Conservation (phyloP, 2,888 invertebrate species). For the Ophonus ardosiacus region DNA sequence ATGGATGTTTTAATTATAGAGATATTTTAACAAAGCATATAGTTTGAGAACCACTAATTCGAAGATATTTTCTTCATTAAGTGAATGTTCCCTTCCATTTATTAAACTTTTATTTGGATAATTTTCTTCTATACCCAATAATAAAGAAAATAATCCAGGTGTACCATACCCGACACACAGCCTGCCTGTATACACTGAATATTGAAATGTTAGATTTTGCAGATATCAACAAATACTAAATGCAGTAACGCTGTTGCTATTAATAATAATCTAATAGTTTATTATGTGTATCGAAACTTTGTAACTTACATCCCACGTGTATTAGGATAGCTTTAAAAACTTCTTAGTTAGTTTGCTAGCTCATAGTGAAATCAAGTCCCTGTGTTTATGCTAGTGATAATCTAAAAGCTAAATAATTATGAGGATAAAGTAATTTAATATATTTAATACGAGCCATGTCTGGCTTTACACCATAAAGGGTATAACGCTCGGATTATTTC, state of each 20-base stretch:
- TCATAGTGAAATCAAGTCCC: background rate
- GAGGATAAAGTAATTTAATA: conserved; percentile 41
- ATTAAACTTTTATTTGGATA: too few species aligned
- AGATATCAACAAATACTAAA: background rate
- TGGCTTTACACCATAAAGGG: conserved; percentile 22
- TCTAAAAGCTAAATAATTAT: background rate
- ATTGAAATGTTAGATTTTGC: too few species aligned
- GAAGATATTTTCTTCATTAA: too few species aligned
- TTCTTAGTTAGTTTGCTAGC: background rate
- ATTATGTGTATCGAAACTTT: background rate
- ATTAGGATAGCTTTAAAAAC: background rate
- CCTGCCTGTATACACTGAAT: too few species aligned
- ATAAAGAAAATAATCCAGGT: too few species aligned
- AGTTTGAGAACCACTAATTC: too few species aligned
- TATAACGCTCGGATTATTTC: conserved; percentile 40
- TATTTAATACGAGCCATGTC: conserved; percentile 40
- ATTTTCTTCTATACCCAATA: too few species aligned
- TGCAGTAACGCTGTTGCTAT: background rate
- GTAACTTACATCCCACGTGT: background rate
- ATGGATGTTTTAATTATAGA: too few species aligned
- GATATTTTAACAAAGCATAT: too few species aligned
- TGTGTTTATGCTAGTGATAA: background rate
- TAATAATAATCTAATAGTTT: background rate
- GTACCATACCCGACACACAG: too few species aligned
- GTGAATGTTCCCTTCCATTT: too few species aligned